Conservation (phyloP, 1,140 invertebrate genomes). For the Trissolcus basalis region DNA sequence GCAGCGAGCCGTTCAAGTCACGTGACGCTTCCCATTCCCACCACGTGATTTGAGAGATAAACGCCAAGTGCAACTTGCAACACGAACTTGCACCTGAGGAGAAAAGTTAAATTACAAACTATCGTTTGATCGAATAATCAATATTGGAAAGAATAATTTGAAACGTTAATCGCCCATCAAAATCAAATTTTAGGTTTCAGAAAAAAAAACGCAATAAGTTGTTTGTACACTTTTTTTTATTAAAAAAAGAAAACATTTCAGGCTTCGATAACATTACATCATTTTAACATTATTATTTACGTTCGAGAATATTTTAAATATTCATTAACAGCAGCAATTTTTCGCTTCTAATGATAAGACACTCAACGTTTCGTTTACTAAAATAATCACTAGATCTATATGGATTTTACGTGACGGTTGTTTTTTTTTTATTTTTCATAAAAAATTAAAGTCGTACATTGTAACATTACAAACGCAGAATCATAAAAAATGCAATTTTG, state of each 20-base stretch:
- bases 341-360: constrained; percentile 17
- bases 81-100: not conserved
- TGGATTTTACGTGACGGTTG: no score
- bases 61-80: not conserved
- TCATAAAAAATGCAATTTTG: no score
- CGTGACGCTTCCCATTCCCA: constrained; percentile 25
- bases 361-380: constrained; percentile 31
- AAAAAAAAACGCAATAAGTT: no score
- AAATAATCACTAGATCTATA: constrained; percentile 2
- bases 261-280: constrained; percentile 40
- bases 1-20: constrained; percentile 41
- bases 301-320: constrained; percentile 39
- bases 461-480: no score
- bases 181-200: no score
- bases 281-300: constrained; percentile 12
- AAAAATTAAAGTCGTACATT: no score
- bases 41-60: constrained; percentile 15
- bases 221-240: no score
- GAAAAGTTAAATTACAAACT: not conserved
- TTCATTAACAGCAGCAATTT: constrained; percentile 22
- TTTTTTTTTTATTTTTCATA: no score
- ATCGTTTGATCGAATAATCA: not conserved
- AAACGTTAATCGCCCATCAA: no score
- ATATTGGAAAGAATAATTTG: no score
- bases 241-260: constrained; percentile 30